phyloP scores from a whole-genome alignment of 2,797 vertebrate genomes.

The Cyprinella venusta region DNA sequence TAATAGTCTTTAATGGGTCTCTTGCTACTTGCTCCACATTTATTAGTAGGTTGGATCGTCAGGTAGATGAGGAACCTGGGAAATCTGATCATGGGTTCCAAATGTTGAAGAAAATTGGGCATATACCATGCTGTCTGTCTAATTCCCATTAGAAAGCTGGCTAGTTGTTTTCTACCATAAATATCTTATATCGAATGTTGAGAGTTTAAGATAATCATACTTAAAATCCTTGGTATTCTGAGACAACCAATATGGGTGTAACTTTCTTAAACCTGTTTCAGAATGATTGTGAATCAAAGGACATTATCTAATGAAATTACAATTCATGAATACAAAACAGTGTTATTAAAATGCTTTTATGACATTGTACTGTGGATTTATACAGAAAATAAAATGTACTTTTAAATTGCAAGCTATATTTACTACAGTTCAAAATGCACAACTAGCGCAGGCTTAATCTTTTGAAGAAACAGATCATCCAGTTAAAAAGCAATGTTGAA shows the following conservation, averaged over 20 bases:
- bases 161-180: background rate
- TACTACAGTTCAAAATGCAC: background rate
- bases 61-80: background rate
- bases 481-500: background rate
- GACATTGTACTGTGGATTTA: background rate
- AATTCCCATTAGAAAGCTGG: background rate
- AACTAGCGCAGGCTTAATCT: background rate
- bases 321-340: background rate
- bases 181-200: background rate
- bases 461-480: background rate
- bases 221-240: background rate
- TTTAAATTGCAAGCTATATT: background rate
- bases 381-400: background rate
- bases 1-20: background rate
- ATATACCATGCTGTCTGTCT: background rate
- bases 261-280: background rate
- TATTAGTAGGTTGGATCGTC: background rate
- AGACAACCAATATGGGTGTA: background rate
- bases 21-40: constrained; percentile 4
- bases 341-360: background rate
- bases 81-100: background rate
- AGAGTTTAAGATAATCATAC: background rate
- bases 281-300: background rate
- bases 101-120: background rate
- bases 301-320: background rate